Base-by-base conservation (phyloP, 53 echinoderm and acorn worm species). In the Actinopyga echinites region DNA sequence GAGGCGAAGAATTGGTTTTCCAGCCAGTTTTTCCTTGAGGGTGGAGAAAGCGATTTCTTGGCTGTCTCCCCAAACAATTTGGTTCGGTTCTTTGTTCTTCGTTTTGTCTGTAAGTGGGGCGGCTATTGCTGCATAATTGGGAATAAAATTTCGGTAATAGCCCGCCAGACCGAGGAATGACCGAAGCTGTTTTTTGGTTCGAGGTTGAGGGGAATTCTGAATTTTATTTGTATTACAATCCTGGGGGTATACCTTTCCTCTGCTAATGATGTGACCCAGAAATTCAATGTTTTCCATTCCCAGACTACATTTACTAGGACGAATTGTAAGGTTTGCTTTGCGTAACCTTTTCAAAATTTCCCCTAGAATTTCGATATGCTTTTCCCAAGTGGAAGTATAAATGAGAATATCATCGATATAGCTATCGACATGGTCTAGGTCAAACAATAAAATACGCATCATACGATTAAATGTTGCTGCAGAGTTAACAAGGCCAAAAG, bases 321-420 rank as follows among this genome's bases (percentile, higher is more conserved):
- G 69, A 8, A 68, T 86, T 2, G 86, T 85, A 0, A 89, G 58
- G 22, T 82, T 83, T 8, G 82, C 85, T 58, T 64, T 36, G 23
- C 83, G 77, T 0, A 92, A 66, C 57, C 89, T 54, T 21, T 45
- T 53, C 2, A 92, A 75, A 20, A 92, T 42, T 63, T 92, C 67
- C 37, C 55, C 38, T 38, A 85, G 78, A 19, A 60, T 67, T 17
- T 56, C 29, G 42, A 87, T 56, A 17, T 87, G 87, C 43, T 82
- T 32, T 49, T 64, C 57, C 87, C 87, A 87, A 23, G 69, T 80
- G 21, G 64, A 17, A 24, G 87, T 91, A 62, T 91, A 80, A 21
- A 91, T 84, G 15, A 91, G 57, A 9, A 86, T 83, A 55, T 91
- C 87, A 62, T 87, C 82, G n/a, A n/a, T n/a, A n/a, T n/a, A n/a